Percentiles rank a stretch among this genome's conserved stretches.
phyloP scores from a whole-genome alignment of 2,797 vertebrate species.

The Lepilemur ruficaudatus region DNA sequence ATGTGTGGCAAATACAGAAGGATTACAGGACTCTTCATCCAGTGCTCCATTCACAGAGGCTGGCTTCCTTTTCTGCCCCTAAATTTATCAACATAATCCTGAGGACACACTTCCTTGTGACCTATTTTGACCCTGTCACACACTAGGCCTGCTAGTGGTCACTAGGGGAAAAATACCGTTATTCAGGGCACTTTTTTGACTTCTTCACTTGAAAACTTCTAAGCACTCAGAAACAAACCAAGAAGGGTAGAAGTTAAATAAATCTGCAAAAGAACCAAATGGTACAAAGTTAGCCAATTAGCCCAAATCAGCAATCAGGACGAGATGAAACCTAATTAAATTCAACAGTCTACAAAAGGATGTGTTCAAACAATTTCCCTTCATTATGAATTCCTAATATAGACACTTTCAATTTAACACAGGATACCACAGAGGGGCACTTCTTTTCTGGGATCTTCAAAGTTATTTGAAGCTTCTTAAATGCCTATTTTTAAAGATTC shows the following conservation, averaged over 20 bases:
- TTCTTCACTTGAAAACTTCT: conserved; percentile 45
- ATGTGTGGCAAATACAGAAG: neutral
- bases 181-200: neutral
- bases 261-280: conserved; percentile 56
- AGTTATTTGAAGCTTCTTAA: conserved; percentile 72
- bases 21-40: neutral
- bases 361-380: conserved; percentile 75
- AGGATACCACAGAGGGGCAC: conserved; percentile 67
- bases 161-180: neutral
- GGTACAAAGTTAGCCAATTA: conserved; percentile 73
- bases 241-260: conserved; percentile 61
- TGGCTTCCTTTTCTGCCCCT: neutral
- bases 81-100: neutral
- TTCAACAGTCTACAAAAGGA: conserved; percentile 72
- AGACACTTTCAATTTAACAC: conserved; percentile 78
- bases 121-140: conserved; percentile 38
- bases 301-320: conserved; percentile 71
- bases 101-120: conserved; percentile 8
- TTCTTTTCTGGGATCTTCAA: conserved; percentile 76
- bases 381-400: conserved; percentile 78
- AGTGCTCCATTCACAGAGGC: neutral
- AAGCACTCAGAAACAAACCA: conserved; percentile 48
- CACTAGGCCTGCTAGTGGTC: neutral
- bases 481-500: conserved; percentile 70
- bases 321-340: conserved; percentile 79